Evolutionary conservation across 1,140 invertebrate genomes (phyloP).

Genomic region (Thalassaphorura encarpata): DNA sequence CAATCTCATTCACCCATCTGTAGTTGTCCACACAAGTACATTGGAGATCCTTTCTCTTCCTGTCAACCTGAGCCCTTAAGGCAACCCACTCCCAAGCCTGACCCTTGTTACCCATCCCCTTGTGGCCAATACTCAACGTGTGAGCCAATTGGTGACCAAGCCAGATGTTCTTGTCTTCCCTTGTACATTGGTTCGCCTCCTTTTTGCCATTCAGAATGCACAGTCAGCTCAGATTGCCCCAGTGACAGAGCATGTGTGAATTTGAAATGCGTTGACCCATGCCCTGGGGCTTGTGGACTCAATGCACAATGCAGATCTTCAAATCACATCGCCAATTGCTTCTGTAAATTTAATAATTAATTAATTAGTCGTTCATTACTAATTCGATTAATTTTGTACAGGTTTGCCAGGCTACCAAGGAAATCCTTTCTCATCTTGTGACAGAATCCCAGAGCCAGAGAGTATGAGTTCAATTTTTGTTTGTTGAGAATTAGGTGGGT

Average conservation of each 20-base stretch:
- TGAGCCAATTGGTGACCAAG: conserved; percentile 42
- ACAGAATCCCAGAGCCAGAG: not conserved
- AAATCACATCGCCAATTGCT: conserved; percentile 46
- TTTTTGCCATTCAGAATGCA: conserved; percentile 56
- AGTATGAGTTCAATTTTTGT: too few relatives aligned
- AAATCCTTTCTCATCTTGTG: conserved; percentile 2
- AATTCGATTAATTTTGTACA: conserved; percentile 59
- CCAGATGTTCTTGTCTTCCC: conserved; percentile 29
- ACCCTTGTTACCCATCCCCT: conserved; percentile 64
- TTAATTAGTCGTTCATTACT: conserved; percentile 49
- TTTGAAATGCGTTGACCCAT: conserved; percentile 62
- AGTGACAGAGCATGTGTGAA: conserved; percentile 49
- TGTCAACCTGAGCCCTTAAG: not conserved
- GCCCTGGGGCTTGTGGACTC: conserved; percentile 62
- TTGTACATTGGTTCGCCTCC: conserved; percentile 52
- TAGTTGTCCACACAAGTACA: conserved; percentile 41
- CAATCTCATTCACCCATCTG: conserved; percentile 63
- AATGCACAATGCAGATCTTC: conserved; percentile 67
- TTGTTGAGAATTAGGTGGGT: too few relatives aligned
- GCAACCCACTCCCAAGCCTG: conserved; percentile 43
- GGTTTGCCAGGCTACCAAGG: conserved; percentile 51
- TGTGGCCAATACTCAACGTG: conserved; percentile 56
- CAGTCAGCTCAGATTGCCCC: conserved; percentile 59
- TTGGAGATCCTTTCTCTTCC: conserved; percentile 12
- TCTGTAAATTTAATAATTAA: conserved; percentile 58